A percentile compares a stretch with the other conserved stretches of the same genome.
Conservation (phyloP, 2,888 invertebrate genomes). For the Baronia brevicornis region DNA sequence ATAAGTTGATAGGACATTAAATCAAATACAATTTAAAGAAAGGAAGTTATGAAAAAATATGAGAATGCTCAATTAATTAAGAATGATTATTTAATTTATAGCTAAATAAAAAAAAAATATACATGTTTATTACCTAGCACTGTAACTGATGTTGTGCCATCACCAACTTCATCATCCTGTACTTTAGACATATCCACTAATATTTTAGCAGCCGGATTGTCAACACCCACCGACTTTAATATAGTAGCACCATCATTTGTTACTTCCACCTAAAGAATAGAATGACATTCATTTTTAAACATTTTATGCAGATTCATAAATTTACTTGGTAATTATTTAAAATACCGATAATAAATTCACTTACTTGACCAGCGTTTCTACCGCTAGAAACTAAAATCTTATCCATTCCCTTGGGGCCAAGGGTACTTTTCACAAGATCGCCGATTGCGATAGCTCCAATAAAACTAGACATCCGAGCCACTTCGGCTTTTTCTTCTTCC, state of each 20-base stretch:
- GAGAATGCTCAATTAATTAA: neutral
- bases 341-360: conserved; percentile 13
- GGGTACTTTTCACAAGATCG: conserved; percentile 97
- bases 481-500: conserved; percentile 98
- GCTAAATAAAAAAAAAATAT: neutral
- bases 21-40: too few relatives aligned
- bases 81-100: neutral
- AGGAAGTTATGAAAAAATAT: too few relatives aligned
- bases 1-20: too few relatives aligned
- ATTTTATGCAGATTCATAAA: too few relatives aligned
- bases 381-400: conserved; percentile 90
- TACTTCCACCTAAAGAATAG: conserved; percentile 84
- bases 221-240: conserved; percentile 95
- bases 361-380: conserved; percentile 81
- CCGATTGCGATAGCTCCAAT: conserved; percentile 99
- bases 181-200: conserved; percentile 99
- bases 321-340: too few relatives aligned
- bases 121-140: conserved; percentile 78
- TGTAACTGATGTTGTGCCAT: conserved; percentile 99
- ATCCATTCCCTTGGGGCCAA: conserved; percentile 99
- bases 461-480: conserved; percentile 97
- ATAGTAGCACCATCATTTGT: conserved; percentile 99
- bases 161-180: conserved; percentile 99
- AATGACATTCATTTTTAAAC: neutral
- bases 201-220: conserved; percentile 99